Base-by-base conservation (phyloP, 2,888 invertebrate genomes). In the Phortica okadai region DNA sequence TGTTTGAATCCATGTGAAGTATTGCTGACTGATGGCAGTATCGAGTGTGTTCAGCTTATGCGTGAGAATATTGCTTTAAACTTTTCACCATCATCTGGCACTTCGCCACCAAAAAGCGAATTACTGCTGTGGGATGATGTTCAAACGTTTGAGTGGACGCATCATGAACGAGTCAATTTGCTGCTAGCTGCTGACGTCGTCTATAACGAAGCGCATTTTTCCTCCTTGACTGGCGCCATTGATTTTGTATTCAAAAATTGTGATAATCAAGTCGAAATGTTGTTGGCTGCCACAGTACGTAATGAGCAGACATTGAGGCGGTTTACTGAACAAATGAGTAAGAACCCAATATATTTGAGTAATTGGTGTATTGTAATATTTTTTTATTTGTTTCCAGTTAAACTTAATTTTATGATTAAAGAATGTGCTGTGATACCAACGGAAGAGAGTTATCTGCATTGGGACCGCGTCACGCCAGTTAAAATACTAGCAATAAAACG, bases 11-110 rank as follows among this genome's bases (percentile, higher is more conserved):
- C 94, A 0, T 90, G 92, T 74, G 90, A 92, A 70, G 92, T 95
- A 67, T 91, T 93, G 74, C 92, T 96, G 73, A 94, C 94, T 16
- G 97, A 97, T 89, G 95, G 94, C 84, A 96, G 96, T 86, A 85
- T 90, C 0, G 92, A 93, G 72, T 96, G 97, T 41, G 89, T 96
- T 21, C 91, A 93, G 50, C 92, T 93, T 58, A 92, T 96, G 74
- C 90, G 91, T 80, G 92, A 94, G 73, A 96, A 96, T 91, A 90
- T 96, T 62, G 81, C 87, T 42, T 90, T 94, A 1, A 96, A 96
- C 91, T 93, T 94, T 66, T 6, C 75, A 0, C 45, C 76, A 8
- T 70, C 76, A 10, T 73, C 11, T 70, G 56, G 25, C 6, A 7
- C 76, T 6, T 56, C 41, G 73, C 0, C 44, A 70, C 83, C 80